phyloP scores from a whole-genome alignment of 2,113 vertebrate genomes.

The Cyprinus carpio region DNA sequence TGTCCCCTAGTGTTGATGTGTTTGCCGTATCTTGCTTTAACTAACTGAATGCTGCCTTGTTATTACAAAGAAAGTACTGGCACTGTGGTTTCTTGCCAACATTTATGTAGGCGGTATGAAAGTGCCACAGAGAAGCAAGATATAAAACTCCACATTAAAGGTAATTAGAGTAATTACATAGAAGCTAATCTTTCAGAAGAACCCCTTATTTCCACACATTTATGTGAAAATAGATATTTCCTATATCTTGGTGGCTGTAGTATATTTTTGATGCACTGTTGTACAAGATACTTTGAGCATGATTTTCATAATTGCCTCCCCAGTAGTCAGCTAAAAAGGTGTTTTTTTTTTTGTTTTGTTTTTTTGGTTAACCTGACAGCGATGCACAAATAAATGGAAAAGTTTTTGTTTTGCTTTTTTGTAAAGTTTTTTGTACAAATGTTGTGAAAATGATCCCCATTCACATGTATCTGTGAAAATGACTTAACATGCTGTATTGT shows the following conservation, averaged over 20 bases:
- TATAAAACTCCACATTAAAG: not conserved
- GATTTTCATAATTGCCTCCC: not conserved
- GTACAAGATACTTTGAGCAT: not conserved
- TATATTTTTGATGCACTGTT: not conserved
- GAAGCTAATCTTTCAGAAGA: not conserved
- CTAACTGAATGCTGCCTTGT: not conserved
- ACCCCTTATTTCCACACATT: not conserved
- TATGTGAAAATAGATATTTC: not conserved
- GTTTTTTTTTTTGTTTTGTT: too few relatives aligned
- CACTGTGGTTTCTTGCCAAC: not conserved
- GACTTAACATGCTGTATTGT: too few relatives aligned
- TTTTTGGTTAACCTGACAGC: too few relatives aligned
- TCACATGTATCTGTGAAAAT: too few relatives aligned
- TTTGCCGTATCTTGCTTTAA: not conserved
- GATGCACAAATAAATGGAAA: not conserved
- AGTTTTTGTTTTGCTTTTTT: too few relatives aligned
- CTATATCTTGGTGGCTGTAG: not conserved
- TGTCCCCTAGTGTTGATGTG: not conserved
- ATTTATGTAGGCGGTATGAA: not conserved
- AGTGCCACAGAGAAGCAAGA: not conserved
- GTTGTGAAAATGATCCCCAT: too few relatives aligned
- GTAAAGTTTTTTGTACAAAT: not conserved
- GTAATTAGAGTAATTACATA: not conserved
- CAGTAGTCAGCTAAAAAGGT: not conserved
- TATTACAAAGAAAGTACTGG: not conserved